Conservation (phyloP, 2,888 invertebrate genomes). For the Sclerodermus sp. region DNA sequence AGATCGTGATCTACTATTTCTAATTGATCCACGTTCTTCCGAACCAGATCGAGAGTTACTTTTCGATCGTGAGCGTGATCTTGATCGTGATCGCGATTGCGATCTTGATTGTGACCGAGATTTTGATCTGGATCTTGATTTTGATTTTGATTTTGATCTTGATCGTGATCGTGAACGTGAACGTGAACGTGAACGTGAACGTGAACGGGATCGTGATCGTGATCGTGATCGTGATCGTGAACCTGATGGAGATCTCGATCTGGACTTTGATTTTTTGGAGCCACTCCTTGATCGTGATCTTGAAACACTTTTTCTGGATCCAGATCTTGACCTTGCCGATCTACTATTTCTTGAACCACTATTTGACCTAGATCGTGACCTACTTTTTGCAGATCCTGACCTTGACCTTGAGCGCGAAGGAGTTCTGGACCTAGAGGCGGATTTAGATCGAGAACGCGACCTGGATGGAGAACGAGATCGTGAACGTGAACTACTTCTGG, state of each 20-base stretch:
- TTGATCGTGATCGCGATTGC: conserved; percentile 27
- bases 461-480: conserved; percentile 42
- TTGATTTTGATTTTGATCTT: too few species aligned
- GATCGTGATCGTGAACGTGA: conserved; percentile 37
- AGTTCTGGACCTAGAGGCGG: conserved; percentile 41
- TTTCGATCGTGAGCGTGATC: conserved; percentile 40
- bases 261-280: conserved; percentile 46
- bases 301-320: conserved; percentile 45
- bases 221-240: conserved; percentile 55
- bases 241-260: conserved; percentile 50
- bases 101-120: conserved; percentile 41
- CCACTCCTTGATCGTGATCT: conserved; percentile 50
- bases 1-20: conserved; percentile 43
- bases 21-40: conserved; percentile 33
- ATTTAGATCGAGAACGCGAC: conserved; percentile 38
- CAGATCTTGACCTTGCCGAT: conserved; percentile 30
- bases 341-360: conserved; percentile 55
- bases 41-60: conserved; percentile 56
- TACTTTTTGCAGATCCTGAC: conserved; percentile 44
- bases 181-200: conserved; percentile 45
- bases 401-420: conserved; percentile 53
- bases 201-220: conserved; percentile 55
- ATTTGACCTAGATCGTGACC: conserved; percentile 44
- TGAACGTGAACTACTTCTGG: conserved; percentile 29
- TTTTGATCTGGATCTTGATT: conserved; percentile 45